Percentiles rank a stretch among this genome's conserved stretches.
These are phyloP conservation scores for Charina bottae DNA, from an alignment of 2,113 vertebrate species.

Conservation along the genomic window DNA sequence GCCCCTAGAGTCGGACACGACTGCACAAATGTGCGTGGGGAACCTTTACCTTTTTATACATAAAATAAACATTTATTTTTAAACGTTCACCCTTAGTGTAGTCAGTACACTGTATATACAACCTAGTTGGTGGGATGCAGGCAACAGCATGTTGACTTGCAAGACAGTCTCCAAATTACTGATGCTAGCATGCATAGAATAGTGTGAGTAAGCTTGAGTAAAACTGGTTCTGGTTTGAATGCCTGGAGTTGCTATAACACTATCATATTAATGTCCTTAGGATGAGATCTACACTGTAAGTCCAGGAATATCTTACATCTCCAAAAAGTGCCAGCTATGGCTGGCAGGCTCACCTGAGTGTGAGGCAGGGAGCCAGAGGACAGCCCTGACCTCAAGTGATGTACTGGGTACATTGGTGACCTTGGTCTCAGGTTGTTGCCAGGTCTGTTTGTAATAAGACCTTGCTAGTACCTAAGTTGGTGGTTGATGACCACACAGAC, in stretches of 20 bases:
- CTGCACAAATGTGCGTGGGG: too few species aligned
- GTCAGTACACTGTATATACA: neutral
- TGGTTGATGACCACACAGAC: neutral
- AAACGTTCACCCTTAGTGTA: neutral
- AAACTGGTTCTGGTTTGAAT: neutral
- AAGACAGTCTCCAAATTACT: neutral
- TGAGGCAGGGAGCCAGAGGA: neutral
- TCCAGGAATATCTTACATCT: neutral
- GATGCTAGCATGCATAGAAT: neutral
- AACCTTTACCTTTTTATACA: too few species aligned
- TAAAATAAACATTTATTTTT: neutral
- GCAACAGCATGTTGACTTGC: neutral
- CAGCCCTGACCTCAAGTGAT: neutral
- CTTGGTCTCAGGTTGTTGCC: neutral
- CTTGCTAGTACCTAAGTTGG: neutral
- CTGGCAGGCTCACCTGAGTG: neutral
- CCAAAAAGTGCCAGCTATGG: neutral
- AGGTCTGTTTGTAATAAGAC: neutral
- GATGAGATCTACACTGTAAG: too few species aligned
- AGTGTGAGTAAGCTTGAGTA: too few species aligned
- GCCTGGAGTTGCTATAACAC: too few species aligned
- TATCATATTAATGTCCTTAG: too few species aligned
- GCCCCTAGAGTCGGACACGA: too few species aligned
- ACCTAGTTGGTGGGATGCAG: neutral
- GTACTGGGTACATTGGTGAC: neutral